Evolutionary conservation across 2,888 invertebrate genomes (phyloP).

Genomic region (Drosophila yooni): DNA sequence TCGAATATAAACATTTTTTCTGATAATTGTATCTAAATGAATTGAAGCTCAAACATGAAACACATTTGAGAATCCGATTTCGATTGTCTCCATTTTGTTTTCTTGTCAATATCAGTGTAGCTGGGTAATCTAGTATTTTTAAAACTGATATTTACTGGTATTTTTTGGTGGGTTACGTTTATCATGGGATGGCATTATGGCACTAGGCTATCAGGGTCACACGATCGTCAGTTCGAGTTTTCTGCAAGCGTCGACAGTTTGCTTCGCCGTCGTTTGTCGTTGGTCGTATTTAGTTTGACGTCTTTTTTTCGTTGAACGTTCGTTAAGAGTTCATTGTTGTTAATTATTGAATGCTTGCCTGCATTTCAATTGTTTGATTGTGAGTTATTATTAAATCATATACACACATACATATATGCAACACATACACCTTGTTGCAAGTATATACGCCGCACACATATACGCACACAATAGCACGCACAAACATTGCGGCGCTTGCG

Average conservation of each 20-base stretch:
- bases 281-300: neutral
- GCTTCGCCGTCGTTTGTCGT: slow-evolving; percentile 2
- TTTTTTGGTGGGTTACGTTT: neutral
- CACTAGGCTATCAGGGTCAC: slow-evolving; percentile 21
- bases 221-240: slow-evolving; percentile 42
- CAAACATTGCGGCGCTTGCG: slow-evolving; percentile 33
- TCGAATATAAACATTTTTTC: neutral
- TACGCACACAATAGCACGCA: slow-evolving; percentile 6
- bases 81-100: neutral
- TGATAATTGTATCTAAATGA: neutral
- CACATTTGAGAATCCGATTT: neutral
- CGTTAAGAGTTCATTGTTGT: slow-evolving; percentile 13
- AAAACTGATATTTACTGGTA: slow-evolving; percentile 3
- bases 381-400: slow-evolving; percentile 4
- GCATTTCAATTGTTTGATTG: slow-evolving; percentile 2
- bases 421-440: slow-evolving; percentile 18
- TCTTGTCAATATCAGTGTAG: slow-evolving; percentile 1
- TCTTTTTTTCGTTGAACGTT: neutral
- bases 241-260: slow-evolving; percentile 20
- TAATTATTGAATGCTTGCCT: slow-evolving; percentile 5
- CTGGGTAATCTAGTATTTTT: slow-evolving; percentile 15
- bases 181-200: slow-evolving; percentile 3
- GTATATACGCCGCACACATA: neutral
- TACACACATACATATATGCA: slow-evolving; percentile 5
- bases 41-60: neutral